Base-by-base conservation (phyloP, 2,888 invertebrate genomes). In the Anagyrus pseudococci region DNA sequence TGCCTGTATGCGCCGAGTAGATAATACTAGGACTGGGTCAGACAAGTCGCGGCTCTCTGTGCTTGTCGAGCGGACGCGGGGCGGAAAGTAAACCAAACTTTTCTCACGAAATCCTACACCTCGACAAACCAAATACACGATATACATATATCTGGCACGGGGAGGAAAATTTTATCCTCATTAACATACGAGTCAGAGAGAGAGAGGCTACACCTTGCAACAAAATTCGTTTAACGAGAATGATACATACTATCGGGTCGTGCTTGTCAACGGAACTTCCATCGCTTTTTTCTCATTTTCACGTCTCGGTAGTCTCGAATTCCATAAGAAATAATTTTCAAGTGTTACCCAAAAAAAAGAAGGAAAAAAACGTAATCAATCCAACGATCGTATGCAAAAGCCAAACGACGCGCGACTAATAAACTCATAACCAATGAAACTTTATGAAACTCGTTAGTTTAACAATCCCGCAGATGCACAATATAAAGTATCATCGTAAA, bases 11-110 rank as follows among this genome's bases (percentile, higher is more conserved):
- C n/a, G n/a, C n/a, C n/a, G 19, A 29, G 41, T 49, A 43, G 41
- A 49, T 49, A 26, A 43, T 41, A 29, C 22, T 26, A 43, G 22
- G 33, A 58, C 50, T 58, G 50, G 58, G 57, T 57, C 57, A 57
- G 40, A n/a, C 29, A 41, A 10, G 29, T 10, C 29, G 29, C 29
- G 29, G 29, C 29, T 20, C 29, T 29, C 10, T 13, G 8, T 10
- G 19, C 29, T 13, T n/a, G 19, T 43, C 13, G 17, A n/a, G 19
- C 19, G 8, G 17, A 17, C 43, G 43, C 19, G 17, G 43, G 43
- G 43, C 43, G n/a, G 13, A 37, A 37, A 37, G 33, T 37, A 37
- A 37, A 37, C 33, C 33, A 37, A 37, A 37, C 33, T 37, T 37
- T 37, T 37, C 33, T 37, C 33, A 37, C 33, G 33, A 37, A 37